Percentiles rank a stretch among this genome's conserved stretches.
Evolutionary conservation across 2,113 vertebrate species (phyloP).

Genomic region (Eublepharis macularius): DNA sequence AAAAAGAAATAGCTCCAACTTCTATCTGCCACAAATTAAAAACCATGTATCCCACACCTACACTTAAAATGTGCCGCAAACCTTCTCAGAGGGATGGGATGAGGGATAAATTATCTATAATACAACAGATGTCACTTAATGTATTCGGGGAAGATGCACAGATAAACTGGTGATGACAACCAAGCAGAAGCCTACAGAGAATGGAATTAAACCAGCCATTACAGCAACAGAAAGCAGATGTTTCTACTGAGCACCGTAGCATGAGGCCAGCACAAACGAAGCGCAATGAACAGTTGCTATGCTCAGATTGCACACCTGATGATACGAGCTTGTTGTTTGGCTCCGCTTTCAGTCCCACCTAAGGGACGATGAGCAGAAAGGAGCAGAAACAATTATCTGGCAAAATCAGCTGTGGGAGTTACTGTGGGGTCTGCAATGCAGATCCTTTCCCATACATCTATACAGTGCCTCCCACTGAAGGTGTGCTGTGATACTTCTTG

Average conservation of each 20-base stretch:
- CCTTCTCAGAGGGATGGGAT: not conserved
- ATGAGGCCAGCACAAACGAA: not conserved
- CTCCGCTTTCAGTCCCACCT: not conserved
- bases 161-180: conserved; percentile 39
- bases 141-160: conserved; percentile 19
- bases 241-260: conserved; percentile 1
- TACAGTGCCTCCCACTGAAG: not conserved
- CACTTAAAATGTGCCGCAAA: not conserved
- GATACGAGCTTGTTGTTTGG: not conserved
- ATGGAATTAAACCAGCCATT: conserved; percentile 30
- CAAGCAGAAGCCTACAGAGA: conserved; percentile 23
- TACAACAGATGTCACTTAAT: conserved; percentile 17
- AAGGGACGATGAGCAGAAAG: conserved; percentile 1
- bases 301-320: conserved; percentile 20
- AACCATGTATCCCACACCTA: not conserved
- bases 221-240: conserved; percentile 31
- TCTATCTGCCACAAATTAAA: not conserved
- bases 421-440: not conserved
- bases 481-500: not conserved
- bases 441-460: not conserved
- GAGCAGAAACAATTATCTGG: not conserved
- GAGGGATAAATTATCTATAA: not conserved
- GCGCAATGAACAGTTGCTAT: not conserved
- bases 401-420: conserved; percentile 2
- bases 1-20: not conserved